Evolutionary conservation across 2,797 vertebrate genomes (phyloP).

Genomic region (Lepus oiostolus): DNA sequence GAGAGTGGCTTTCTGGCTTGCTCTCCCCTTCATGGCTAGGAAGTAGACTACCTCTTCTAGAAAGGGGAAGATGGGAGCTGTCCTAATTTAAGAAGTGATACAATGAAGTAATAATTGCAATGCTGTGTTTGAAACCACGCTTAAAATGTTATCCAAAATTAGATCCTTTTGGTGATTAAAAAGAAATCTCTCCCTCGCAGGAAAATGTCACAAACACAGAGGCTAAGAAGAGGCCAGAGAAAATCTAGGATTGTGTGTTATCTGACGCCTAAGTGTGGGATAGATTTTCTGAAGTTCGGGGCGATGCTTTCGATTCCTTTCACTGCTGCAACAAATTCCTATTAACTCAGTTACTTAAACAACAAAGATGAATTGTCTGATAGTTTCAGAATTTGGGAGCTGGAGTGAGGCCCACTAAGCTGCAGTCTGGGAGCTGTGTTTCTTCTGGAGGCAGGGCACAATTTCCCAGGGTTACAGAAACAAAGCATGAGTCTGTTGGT

Average conservation of each 20-base stretch:
- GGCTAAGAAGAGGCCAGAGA: background rate
- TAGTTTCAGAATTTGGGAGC: background rate
- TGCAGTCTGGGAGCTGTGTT: background rate
- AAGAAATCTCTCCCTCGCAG: background rate
- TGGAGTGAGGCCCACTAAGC: background rate
- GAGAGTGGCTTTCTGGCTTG: background rate
- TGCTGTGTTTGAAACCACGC: background rate
- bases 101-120: background rate
- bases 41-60: background rate
- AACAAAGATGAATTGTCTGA: background rate
- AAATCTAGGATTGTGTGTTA: background rate
- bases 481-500: no score
- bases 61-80: background rate
- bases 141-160: background rate
- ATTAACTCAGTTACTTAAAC: background rate
- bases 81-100: constrained; percentile 1
- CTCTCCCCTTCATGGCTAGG: background rate
- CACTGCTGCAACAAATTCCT: background rate
- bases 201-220: background rate
- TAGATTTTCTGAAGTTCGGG: background rate
- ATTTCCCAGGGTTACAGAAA: no score
- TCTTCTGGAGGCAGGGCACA: background rate
- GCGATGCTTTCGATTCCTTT: background rate
- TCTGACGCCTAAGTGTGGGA: background rate
- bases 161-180: background rate